Conservation (phyloP, 2,113 vertebrate genomes). For the Cygnus atratus region DNA sequence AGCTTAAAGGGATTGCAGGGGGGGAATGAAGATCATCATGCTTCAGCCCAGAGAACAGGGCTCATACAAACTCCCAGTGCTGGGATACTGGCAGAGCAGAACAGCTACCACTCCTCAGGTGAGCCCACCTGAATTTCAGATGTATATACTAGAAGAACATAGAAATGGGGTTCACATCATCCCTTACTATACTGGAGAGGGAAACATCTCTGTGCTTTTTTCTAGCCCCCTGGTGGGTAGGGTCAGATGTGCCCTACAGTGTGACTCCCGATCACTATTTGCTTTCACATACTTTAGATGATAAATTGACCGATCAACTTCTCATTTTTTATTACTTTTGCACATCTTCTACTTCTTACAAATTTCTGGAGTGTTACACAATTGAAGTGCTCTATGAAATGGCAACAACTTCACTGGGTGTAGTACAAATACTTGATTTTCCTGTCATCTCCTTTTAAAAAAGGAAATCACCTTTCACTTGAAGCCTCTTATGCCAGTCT, state of each 20-base stretch:
- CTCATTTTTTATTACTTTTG: not conserved
- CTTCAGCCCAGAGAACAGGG: not conserved
- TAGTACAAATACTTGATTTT: not conserved
- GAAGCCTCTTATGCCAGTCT: not conserved
- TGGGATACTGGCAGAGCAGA: too few species aligned
- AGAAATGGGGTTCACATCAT: not conserved
- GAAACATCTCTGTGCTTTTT: not conserved
- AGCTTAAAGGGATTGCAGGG: not conserved
- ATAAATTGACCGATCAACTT: not conserved
- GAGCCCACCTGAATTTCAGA: not conserved
- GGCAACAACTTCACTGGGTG: fast-evolving
- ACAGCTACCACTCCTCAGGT: not conserved
- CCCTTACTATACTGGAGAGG: not conserved
- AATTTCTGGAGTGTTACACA: not conserved
- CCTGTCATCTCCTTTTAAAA: not conserved
- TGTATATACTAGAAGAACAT: not conserved
- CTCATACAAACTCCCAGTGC: not conserved
- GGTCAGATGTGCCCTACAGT: not conserved
- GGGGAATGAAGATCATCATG: too few species aligned
- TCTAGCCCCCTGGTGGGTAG: fast-evolving
- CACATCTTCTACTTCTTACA: fast-evolving
- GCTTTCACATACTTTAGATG: not conserved
- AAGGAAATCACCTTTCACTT: not conserved
- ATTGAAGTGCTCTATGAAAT: not conserved
- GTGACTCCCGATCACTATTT: not conserved